Evolutionary conservation across 2,888 invertebrate genomes (phyloP).

Genomic region (Dynastes maya): DNA sequence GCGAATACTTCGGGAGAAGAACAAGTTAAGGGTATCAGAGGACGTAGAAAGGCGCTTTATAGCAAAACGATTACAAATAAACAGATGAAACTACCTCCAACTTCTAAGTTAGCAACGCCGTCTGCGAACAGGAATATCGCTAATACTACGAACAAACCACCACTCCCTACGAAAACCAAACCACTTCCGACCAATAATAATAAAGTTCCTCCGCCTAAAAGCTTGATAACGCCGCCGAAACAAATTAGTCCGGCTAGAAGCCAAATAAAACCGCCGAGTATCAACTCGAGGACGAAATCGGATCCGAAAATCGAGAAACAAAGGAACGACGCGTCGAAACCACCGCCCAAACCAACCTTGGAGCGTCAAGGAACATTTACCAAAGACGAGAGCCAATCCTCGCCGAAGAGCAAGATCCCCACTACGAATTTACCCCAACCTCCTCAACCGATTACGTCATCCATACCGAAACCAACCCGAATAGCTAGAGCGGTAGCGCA

Average conservation of each 20-base stretch:
- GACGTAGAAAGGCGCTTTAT: conserved; percentile 81
- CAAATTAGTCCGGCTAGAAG: conserved; percentile 49
- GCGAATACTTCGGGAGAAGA: conserved; percentile 55
- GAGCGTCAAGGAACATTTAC: conserved; percentile 94
- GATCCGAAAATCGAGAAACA: conserved; percentile 35
- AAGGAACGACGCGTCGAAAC: conserved; percentile 27
- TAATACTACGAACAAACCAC: conserved; percentile 17
- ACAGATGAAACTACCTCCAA: conserved; percentile 20
- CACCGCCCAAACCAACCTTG: conserved; percentile 70
- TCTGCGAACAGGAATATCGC: conserved; percentile 47
- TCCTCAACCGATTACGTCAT: conserved; percentile 59
- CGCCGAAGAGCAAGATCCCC: conserved; percentile 52
- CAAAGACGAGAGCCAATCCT: conserved; percentile 80
- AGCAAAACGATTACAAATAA: conserved; percentile 59
- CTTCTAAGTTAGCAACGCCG: conserved; percentile 18
- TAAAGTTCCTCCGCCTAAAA: conserved; percentile 27
- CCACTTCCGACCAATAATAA: background rate
- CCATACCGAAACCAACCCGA: conserved; percentile 64
- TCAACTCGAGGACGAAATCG: conserved; percentile 11
- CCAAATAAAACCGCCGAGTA: conserved; percentile 47
- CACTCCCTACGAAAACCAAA: conserved; percentile 49
- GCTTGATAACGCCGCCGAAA: conserved; percentile 50
- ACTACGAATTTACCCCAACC: conserved; percentile 22
- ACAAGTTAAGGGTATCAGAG: conserved; percentile 70
- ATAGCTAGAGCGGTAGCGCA: conserved; percentile 66